phyloP scores from a whole-genome alignment of 2,797 vertebrate species.

The Acipenser ruthenus region DNA sequence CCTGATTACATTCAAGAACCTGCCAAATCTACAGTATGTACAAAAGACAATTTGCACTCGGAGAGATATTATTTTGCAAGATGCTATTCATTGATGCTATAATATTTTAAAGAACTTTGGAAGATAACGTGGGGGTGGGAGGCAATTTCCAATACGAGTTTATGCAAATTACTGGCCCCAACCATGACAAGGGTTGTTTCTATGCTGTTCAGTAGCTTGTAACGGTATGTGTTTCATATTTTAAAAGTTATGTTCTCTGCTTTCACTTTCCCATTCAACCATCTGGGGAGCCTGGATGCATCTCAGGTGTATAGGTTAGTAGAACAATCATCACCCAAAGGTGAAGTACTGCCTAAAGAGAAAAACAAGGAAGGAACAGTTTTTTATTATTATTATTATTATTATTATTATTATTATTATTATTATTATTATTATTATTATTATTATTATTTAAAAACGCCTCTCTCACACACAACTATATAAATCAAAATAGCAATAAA shows the following conservation, averaged over 20 bases:
- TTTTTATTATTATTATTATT: too few species aligned
- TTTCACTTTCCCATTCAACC: conserved; percentile 58
- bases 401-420: too few species aligned
- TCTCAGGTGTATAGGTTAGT: conserved; percentile 91
- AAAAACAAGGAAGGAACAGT: conserved; percentile 16
- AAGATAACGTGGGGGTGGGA: background rate
- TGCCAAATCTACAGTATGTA: conserved; percentile 1
- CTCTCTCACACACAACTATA: background rate
- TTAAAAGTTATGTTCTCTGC: conserved; percentile 6
- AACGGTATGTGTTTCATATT: background rate
- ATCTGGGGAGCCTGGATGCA: conserved; percentile 70
- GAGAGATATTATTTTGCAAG: background rate
- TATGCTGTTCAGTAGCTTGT: background rate
- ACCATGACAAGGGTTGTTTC: background rate
- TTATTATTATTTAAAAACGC: background rate
- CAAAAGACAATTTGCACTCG: background rate
- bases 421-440: too few species aligned
- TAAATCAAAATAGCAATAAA: too few species aligned
- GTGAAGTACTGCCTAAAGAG: conserved; percentile 78
- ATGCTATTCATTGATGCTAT: background rate
- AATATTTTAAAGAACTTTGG: background rate
- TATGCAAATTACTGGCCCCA: background rate
- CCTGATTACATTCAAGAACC: conserved; percentile 1
- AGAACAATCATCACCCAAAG: conserved; percentile 98
- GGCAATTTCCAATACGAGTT: background rate